These are phyloP conservation scores for Drosophila quinaria DNA, from an alignment of 2,888 invertebrate genomes.

Conservation along the genomic window DNA sequence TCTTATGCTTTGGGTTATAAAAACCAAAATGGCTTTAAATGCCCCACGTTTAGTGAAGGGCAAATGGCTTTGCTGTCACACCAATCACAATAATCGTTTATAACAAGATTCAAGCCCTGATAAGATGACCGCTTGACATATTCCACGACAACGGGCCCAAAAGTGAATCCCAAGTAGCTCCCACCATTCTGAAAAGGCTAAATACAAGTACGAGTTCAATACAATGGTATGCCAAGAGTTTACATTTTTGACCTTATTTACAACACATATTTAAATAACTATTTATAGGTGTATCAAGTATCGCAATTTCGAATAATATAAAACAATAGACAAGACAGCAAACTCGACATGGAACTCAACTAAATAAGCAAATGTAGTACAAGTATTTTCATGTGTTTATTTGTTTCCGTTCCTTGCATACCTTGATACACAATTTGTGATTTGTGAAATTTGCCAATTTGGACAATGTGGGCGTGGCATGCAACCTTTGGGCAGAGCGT, in stretches of 20 bases:
- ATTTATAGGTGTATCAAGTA: not conserved
- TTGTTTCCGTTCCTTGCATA: not conserved
- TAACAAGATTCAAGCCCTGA: slow-evolving; percentile 49
- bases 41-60: slow-evolving; percentile 50
- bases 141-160: slow-evolving; percentile 27
- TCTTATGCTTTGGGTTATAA: slow-evolving; percentile 6
- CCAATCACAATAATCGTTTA: slow-evolving; percentile 66
- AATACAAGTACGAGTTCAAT: slow-evolving; percentile 3
- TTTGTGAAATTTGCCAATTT: slow-evolving; percentile 57
- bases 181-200: not conserved
- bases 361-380: not conserved
- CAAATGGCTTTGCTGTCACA: slow-evolving; percentile 57
- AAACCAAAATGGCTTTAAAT: slow-evolving; percentile 43
- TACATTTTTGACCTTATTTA: slow-evolving; percentile 6
- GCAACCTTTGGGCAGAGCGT: slow-evolving; percentile 53
- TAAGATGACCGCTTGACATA: slow-evolving; percentile 45
- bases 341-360: not conserved
- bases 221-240: not conserved
- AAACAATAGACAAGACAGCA: not conserved
- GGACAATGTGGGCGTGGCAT: slow-evolving; percentile 51
- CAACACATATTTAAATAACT: not conserved
- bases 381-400: not conserved
- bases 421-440: slow-evolving; percentile 50
- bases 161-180: slow-evolving; percentile 25
- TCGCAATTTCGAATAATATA: not conserved